Percentiles rank a stretch among this genome's conserved stretches.
Conservation (phyloP, 2,888 invertebrate genomes). For the Scrobipalpa costella region DNA sequence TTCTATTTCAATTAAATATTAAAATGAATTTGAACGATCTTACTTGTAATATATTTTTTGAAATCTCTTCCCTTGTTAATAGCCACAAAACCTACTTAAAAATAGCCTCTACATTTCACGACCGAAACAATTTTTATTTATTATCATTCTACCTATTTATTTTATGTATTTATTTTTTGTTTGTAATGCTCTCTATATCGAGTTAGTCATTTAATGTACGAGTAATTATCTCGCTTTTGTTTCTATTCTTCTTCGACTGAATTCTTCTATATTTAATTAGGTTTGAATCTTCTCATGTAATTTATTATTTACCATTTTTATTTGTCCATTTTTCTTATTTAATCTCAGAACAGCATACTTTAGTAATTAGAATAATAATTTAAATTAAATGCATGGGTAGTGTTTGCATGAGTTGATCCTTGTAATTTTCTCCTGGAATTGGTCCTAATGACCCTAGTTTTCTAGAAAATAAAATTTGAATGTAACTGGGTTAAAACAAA, state of each 20-base stretch:
- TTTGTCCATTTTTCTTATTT: not conserved
- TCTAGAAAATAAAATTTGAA: constrained; percentile 3
- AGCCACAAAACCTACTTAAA: not conserved
- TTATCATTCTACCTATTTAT: too few species aligned
- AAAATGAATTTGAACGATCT: not conserved
- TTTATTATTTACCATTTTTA: not conserved
- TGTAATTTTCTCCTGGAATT: constrained; percentile 38
- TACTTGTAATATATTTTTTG: not conserved
- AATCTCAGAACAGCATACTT: constrained; percentile 12
- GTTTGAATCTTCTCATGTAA: too few species aligned
- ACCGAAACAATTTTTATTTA: too few species aligned
- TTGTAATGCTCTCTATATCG: too few species aligned
- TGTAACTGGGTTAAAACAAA: constrained; percentile 28
- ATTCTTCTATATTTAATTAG: not conserved
- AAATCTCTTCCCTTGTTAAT: not conserved
- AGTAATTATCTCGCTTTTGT: not conserved
- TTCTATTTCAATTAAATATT: too few species aligned
- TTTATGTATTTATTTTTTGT: too few species aligned
- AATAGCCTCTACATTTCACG: too few species aligned
- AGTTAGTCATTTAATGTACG: too few species aligned
- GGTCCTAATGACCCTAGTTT: constrained; percentile 40
- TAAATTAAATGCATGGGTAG: constrained; percentile 62
- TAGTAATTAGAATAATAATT: constrained; percentile 43
- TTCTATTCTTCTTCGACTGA: constrained; percentile 11
- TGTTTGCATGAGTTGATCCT: constrained; percentile 56